Evolutionary conservation across 2,797 vertebrate species (phyloP).

Genomic region (Parotocinclus haroldoi): DNA sequence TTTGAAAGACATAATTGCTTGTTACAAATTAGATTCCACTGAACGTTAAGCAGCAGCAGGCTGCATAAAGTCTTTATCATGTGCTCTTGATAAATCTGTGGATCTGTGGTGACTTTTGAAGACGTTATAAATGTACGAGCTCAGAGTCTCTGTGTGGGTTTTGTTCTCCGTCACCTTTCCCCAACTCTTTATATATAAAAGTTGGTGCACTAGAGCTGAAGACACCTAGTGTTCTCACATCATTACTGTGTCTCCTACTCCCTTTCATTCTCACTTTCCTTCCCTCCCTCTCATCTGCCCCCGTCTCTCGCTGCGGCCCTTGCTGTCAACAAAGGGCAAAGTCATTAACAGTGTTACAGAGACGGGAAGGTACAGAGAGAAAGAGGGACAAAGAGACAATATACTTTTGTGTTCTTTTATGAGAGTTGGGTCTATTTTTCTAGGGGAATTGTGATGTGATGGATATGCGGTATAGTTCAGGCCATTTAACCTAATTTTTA

Average conservation of each 20-base stretch:
- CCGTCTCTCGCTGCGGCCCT: slow-evolving; percentile 32
- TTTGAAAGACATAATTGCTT: no score
- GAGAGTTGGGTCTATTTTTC: no score
- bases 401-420: background rate
- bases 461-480: no score
- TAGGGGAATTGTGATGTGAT: no score
- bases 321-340: background rate
- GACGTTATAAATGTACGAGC: no score
- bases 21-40: no score
- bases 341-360: background rate
- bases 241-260: background rate
- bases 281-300: slow-evolving; percentile 26
- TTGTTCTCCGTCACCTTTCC: slow-evolving; percentile 21
- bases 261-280: slow-evolving; percentile 39
- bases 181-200: slow-evolving; percentile 19
- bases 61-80: no score
- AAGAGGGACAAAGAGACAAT: background rate
- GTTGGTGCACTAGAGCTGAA: background rate
- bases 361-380: background rate
- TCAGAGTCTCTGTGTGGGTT: background rate
- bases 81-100: no score
- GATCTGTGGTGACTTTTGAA: no score
- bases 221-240: background rate
- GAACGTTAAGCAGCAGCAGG: no score
- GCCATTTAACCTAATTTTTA: no score